A percentile compares a stretch with the other conserved stretches of the same genome.
Evolutionary conservation across 2,113 vertebrate genomes (phyloP).

Genomic region (Jacana jacana): DNA sequence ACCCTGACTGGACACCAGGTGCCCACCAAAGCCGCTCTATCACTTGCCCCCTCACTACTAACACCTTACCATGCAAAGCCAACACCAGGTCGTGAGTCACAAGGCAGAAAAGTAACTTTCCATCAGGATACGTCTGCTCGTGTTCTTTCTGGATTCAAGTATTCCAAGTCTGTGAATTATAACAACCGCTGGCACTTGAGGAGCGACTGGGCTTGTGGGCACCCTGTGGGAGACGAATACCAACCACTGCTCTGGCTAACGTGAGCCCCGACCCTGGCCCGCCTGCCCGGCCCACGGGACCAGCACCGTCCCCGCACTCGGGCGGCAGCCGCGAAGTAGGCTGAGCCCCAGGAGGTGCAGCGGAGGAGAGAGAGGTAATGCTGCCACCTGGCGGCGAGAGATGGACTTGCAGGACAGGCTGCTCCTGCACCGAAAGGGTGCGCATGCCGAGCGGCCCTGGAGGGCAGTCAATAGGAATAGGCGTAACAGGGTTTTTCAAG

Average conservation of each 20-base stretch:
- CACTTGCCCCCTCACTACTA: not conserved
- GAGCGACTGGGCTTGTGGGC: not conserved
- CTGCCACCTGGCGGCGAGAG: slow-evolving; percentile 23
- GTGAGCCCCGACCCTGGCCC: slow-evolving; percentile 12
- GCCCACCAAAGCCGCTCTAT: not conserved
- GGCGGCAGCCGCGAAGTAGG: not conserved
- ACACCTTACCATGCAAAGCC: not conserved
- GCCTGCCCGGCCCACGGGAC: slow-evolving; percentile 24
- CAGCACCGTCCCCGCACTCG: not conserved
- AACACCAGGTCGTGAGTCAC: not conserved
- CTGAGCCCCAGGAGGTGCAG: slow-evolving; percentile 14
- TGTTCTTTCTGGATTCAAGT: not conserved
- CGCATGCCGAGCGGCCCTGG: not conserved
- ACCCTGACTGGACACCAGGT: not conserved
- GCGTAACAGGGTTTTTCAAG: not conserved
- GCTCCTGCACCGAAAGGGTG: fast-evolving
- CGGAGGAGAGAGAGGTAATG: not conserved
- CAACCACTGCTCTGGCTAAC: slow-evolving; percentile 36
- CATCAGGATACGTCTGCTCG: not conserved
- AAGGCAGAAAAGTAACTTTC: not conserved
- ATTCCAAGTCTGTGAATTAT: not conserved
- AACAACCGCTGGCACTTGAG: not conserved
- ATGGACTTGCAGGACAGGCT: not conserved
- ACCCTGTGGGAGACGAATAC: not conserved
- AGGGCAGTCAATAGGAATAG: not conserved